A percentile compares a stretch with the other conserved stretches of the same genome.
phyloP scores from a whole-genome alignment of 1,140 invertebrate species.

The Forficula auricularia region DNA sequence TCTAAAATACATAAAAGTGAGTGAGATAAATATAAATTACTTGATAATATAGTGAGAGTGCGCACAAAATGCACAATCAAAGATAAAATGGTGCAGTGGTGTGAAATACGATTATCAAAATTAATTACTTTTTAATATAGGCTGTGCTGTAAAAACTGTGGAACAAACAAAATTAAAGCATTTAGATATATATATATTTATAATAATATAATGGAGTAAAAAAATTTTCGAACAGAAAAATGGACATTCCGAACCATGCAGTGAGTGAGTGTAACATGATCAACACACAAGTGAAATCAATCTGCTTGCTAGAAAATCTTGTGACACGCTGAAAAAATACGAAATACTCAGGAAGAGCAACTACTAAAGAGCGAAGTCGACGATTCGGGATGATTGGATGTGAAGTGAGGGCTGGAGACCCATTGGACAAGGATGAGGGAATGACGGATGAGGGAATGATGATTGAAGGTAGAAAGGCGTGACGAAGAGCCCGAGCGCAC shows the following conservation, averaged over 20 bases:
- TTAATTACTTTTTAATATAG: constrained; percentile 1
- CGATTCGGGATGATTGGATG: too few species aligned
- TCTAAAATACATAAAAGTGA: constrained; percentile 6
- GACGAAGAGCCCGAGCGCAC: too few species aligned
- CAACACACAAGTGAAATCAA: not conserved
- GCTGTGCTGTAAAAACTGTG: constrained; percentile 12
- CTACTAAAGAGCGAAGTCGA: too few species aligned
- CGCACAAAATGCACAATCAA: constrained; percentile 12
- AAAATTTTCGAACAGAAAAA: constrained; percentile 6
- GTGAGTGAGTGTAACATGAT: constrained; percentile 1
- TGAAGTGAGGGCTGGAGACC: too few species aligned
- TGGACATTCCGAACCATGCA: not conserved
- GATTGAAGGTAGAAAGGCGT: too few species aligned
- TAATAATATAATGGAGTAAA: constrained; percentile 8
- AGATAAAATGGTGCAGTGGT: constrained; percentile 12
- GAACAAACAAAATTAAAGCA: constrained; percentile 10
- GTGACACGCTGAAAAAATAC: constrained; percentile 1
- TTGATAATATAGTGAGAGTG: constrained; percentile 4
- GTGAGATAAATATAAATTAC: constrained; percentile 7
- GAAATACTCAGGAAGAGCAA: not conserved
- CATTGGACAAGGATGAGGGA: too few species aligned
- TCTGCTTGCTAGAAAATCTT: not conserved
- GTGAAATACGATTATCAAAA: constrained; percentile 4
- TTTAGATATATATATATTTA: constrained; percentile 9
- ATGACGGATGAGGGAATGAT: too few species aligned